Percentiles rank a stretch among this genome's conserved stretches.
phyloP scores from a whole-genome alignment of 2,113 vertebrate genomes.

The Podilymbus podiceps region DNA sequence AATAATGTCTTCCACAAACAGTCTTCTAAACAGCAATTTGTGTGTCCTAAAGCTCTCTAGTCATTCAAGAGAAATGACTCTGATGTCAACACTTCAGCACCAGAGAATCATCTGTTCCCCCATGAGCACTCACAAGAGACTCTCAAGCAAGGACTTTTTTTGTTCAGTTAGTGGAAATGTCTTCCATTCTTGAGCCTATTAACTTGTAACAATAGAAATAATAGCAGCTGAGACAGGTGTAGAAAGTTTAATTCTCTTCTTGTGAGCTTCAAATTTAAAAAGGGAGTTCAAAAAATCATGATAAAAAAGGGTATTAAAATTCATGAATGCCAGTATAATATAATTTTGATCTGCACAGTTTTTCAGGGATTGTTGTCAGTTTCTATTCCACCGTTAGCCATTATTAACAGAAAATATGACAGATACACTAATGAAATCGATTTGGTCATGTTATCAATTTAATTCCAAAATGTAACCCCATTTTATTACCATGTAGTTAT shows the following conservation, averaged over 20 bases:
- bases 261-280: slow-evolving; percentile 48
- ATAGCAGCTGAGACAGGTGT: background rate
- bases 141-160: background rate
- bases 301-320: slow-evolving; percentile 51
- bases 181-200: slow-evolving; percentile 16
- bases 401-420: slow-evolving; percentile 60
- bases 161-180: slow-evolving; percentile 25
- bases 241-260: slow-evolving; percentile 35
- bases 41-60: slow-evolving; percentile 36
- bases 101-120: background rate
- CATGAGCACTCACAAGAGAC: slow-evolving; percentile 17
- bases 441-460: slow-evolving; percentile 66
- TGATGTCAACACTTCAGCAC: background rate
- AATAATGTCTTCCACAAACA: slow-evolving; percentile 5
- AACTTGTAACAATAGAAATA: slow-evolving; percentile 31
- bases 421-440: slow-evolving; percentile 64
- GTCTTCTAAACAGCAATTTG: slow-evolving; percentile 21
- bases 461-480: slow-evolving; percentile 43
- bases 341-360: slow-evolving; percentile 36
- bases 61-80: slow-evolving; percentile 4
- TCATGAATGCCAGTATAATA: slow-evolving; percentile 31
- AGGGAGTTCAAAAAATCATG: background rate
- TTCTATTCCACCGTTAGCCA: slow-evolving; percentile 39
- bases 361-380: slow-evolving; percentile 57
- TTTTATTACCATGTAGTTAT: slow-evolving; percentile 15